Evolutionary conservation across 2,113 vertebrate genomes (phyloP).

Genomic region (Oryzias melastigma): DNA sequence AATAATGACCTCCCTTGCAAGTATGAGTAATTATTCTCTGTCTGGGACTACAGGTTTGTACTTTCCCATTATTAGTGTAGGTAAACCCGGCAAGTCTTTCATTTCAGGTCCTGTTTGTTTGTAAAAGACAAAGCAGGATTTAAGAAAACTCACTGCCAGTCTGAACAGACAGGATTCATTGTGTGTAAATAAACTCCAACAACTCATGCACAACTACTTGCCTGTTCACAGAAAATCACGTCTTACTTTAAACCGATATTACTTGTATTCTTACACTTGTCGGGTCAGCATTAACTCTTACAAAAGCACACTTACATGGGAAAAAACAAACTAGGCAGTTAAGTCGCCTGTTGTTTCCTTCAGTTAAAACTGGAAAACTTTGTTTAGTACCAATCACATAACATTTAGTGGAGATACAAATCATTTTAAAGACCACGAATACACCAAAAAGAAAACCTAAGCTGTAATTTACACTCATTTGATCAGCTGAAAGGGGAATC

Average conservation of each 20-base stretch:
- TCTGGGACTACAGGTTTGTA: conserved; percentile 10
- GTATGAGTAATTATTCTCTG: conserved; percentile 40
- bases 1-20: conserved; percentile 31
- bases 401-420: neutral
- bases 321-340: conserved; percentile 6
- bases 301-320: conserved; percentile 15
- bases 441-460: neutral
- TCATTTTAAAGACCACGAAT: conserved; percentile 8
- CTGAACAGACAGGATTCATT: conserved; percentile 8
- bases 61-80: conserved; percentile 4
- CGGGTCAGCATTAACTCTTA: neutral
- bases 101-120: conserved; percentile 17
- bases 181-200: neutral
- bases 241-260: neutral
- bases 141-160: neutral
- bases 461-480: conserved; percentile 36
- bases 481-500: conserved; percentile 32
- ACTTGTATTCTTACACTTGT: neutral
- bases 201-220: conserved; percentile 2
- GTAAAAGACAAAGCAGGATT: neutral
- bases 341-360: conserved; percentile 5
- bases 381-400: neutral
- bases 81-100: conserved; percentile 15
- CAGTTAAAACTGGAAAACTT: conserved; percentile 5
- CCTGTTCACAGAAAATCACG: neutral